Percentiles rank a stretch among this genome's conserved stretches.
Conservation (phyloP, 2,797 vertebrate species). For the Oryzias dopingdopingensis region DNA sequence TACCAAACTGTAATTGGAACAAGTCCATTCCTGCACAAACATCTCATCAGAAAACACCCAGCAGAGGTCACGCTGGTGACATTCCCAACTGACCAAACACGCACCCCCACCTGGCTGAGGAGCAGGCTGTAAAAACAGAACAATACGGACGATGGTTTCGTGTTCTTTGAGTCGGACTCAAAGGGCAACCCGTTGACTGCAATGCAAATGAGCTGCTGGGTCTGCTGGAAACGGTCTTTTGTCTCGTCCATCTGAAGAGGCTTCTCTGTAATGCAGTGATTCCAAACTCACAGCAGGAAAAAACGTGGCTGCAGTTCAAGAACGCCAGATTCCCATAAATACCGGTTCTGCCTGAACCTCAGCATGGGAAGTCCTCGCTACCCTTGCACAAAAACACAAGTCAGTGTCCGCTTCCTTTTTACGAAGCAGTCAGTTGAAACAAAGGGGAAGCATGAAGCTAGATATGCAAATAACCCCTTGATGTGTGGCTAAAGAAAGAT, state of each 20-base stretch:
- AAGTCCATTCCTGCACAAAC: conserved; percentile 24
- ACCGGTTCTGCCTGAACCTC: background rate
- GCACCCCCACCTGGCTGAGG: conserved; percentile 22
- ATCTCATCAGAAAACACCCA: conserved; percentile 26
- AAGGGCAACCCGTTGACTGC: conserved; percentile 50
- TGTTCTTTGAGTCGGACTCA: conserved; percentile 37
- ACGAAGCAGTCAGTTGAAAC: background rate
- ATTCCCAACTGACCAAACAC: conserved; percentile 35
- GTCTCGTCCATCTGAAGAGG: conserved; percentile 41
- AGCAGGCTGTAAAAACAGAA: conserved; percentile 44
- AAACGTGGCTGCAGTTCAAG: conserved; percentile 16
- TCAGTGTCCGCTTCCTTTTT: conserved; percentile 9
- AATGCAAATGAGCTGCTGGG: conserved; percentile 58
- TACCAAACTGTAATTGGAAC: too few species aligned
- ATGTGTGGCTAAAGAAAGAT: conserved; percentile 8
- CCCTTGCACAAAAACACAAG: background rate
- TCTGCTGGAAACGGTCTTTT: conserved; percentile 53
- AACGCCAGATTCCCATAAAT: conserved; percentile 28
- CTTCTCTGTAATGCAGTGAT: conserved; percentile 39
- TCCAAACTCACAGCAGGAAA: conserved; percentile 10
- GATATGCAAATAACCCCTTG: fast-evolving
- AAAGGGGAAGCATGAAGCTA: background rate
- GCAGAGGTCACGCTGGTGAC: conserved; percentile 17
- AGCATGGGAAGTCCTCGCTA: background rate
- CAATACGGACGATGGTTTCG: conserved; percentile 34